phyloP scores from a whole-genome alignment of 2,113 vertebrate species.

The Hydrolagus affinis region DNA sequence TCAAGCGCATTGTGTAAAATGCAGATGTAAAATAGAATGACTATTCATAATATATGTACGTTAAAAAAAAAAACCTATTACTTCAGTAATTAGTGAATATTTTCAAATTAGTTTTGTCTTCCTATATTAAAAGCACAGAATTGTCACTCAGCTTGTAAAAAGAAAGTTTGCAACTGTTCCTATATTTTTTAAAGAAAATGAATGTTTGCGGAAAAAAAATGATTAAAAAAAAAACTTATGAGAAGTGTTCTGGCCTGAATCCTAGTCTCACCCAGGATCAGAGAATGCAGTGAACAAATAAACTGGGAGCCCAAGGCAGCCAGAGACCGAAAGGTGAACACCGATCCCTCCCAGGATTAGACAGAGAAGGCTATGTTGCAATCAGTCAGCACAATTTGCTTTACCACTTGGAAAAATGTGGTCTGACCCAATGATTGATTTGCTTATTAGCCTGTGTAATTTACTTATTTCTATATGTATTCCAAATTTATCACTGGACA shows the following conservation, averaged over 20 bases:
- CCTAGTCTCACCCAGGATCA: background rate
- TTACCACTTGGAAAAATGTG: background rate
- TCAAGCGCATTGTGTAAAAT: constrained; percentile 3
- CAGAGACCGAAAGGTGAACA: background rate
- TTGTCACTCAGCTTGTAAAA: background rate
- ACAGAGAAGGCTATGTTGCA: background rate
- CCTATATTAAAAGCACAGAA: constrained; percentile 21
- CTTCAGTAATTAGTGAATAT: constrained; percentile 23
- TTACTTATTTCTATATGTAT: background rate
- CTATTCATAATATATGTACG: background rate
- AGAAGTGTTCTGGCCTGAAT: background rate
- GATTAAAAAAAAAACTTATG: background rate
- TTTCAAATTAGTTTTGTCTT: constrained; percentile 21
- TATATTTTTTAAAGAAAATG: constrained; percentile 32
- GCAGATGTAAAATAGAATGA: constrained; percentile 15
- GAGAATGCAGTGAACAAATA: too few species aligned
- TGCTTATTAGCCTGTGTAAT: background rate
- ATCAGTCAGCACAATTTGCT: constrained; percentile 10
- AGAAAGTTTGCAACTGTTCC: constrained; percentile 1
- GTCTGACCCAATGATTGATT: background rate
- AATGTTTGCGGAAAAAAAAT: background rate
- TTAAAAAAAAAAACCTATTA: background rate
- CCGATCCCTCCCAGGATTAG: background rate
- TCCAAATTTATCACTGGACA: background rate
- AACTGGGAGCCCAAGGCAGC: background rate